These are phyloP conservation scores for Apantesis nais DNA, from an alignment of 2,888 invertebrate genomes.

Conservation along the genomic window DNA sequence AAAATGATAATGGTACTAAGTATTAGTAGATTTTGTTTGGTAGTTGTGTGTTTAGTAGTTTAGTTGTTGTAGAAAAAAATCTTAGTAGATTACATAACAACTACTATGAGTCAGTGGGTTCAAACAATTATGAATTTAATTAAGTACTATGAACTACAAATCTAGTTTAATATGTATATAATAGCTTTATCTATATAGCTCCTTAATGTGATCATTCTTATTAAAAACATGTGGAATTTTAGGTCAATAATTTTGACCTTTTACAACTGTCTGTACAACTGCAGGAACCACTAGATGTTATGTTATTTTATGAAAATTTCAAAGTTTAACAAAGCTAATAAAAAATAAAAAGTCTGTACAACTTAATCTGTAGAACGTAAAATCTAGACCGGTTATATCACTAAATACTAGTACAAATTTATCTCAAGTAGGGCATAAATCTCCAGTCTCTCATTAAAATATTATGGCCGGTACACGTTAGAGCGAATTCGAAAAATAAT, in stretches of 20 bases:
- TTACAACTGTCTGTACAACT: neutral
- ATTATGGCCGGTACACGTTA: neutral
- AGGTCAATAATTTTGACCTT: neutral
- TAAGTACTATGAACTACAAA: neutral
- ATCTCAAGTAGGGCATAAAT: neutral
- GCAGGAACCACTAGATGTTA: too few species aligned
- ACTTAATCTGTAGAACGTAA: neutral
- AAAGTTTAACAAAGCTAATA: too few species aligned
- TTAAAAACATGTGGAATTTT: neutral
- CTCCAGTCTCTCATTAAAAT: neutral
- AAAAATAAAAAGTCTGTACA: neutral
- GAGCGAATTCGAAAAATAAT: neutral
- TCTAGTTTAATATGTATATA: neutral
- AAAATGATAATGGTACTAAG: too few species aligned
- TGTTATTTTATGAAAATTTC: too few species aligned
- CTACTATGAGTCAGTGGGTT: neutral
- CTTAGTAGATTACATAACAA: neutral
- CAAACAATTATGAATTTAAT: neutral
- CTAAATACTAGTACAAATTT: neutral
- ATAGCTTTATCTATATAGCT: neutral
- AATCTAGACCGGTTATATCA: constrained; percentile 2
- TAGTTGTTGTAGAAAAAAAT: too few species aligned
- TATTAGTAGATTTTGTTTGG: too few species aligned
- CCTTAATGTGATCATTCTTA: neutral
- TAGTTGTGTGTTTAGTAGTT: too few species aligned